A percentile compares a stretch with the other conserved stretches of the same genome.
phyloP scores from a whole-genome alignment of 2,888 invertebrate genomes.

The Hypomecis punctinalis region DNA sequence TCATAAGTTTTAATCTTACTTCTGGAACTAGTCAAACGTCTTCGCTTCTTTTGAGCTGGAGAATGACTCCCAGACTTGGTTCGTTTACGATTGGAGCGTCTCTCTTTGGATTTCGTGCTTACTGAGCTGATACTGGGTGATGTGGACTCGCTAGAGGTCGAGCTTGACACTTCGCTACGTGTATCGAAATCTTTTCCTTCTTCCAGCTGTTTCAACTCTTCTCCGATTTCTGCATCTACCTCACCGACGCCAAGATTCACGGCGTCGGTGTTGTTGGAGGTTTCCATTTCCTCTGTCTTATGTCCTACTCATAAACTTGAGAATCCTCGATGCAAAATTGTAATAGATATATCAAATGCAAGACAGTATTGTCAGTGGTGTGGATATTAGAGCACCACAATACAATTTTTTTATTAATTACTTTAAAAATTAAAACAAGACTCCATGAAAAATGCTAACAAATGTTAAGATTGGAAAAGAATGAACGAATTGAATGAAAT shows the following conservation, averaged over 20 bases:
- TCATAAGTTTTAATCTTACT: slow-evolving; percentile 89
- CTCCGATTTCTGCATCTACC: slow-evolving; percentile 90
- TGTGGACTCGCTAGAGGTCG: slow-evolving; percentile 89
- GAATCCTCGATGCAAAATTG: not conserved
- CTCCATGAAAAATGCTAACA: slow-evolving; percentile 7
- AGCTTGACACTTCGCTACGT: slow-evolving; percentile 95
- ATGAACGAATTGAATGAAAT: not conserved
- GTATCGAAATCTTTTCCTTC: slow-evolving; percentile 92
- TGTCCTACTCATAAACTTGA: slow-evolving; percentile 33
- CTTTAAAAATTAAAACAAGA: not conserved
- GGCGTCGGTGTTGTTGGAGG: slow-evolving; percentile 84
- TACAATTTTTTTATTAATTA: not conserved
- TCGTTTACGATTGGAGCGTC: slow-evolving; percentile 85
- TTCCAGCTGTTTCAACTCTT: slow-evolving; percentile 91
- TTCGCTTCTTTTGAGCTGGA: slow-evolving; percentile 71
- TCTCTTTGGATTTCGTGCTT: slow-evolving; percentile 88
- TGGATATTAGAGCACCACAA: not conserved
- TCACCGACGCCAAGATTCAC: slow-evolving; percentile 88
- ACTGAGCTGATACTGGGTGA: slow-evolving; percentile 92
- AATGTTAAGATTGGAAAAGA: not conserved
- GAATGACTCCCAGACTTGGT: slow-evolving; percentile 74
- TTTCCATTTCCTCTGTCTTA: slow-evolving; percentile 71
- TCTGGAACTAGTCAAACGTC: slow-evolving; percentile 62
- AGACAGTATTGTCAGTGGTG: not conserved
- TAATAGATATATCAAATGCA: not conserved